Conservation (phyloP, 2,113 vertebrate species). For the Eurypyga helias region DNA sequence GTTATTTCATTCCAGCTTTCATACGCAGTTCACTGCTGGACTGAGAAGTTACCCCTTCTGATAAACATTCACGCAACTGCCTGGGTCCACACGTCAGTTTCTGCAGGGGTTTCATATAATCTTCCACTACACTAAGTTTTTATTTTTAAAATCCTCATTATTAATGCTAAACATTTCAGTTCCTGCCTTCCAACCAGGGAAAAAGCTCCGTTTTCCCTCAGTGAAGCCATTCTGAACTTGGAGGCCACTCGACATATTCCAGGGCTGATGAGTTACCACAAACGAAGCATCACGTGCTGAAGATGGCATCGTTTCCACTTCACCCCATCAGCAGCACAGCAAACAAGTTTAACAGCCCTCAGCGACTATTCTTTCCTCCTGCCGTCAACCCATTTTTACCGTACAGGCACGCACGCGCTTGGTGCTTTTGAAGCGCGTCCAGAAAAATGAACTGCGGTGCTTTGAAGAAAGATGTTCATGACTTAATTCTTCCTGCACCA, state of each 20-base stretch:
- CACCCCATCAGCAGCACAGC: not conserved
- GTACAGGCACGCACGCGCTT: not conserved
- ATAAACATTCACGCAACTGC: not conserved
- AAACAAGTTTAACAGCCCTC: not conserved
- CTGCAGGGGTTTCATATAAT: not conserved
- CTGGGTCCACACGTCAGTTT: not conserved
- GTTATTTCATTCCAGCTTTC: not conserved
- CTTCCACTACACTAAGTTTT: fast-evolving
- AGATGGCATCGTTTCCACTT: not conserved
- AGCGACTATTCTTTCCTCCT: not conserved
- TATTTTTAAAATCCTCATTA: not conserved
- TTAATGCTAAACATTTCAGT: not conserved
- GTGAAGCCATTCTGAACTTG: not conserved
- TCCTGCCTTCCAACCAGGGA: not conserved
- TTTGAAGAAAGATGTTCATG: not conserved
- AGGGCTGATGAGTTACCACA: not conserved
- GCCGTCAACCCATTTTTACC: not conserved
- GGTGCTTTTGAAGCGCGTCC: not conserved
- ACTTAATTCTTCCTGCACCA: not conserved
- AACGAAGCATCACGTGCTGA: not conserved
- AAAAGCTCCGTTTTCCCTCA: not conserved
- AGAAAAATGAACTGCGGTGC: not conserved
- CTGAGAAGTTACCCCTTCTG: not conserved
- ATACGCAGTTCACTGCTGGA: not conserved
- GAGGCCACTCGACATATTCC: not conserved